These are phyloP conservation scores for Emmelina monodactyla DNA, from an alignment of 2,888 invertebrate genomes.

Conservation along the genomic window DNA sequence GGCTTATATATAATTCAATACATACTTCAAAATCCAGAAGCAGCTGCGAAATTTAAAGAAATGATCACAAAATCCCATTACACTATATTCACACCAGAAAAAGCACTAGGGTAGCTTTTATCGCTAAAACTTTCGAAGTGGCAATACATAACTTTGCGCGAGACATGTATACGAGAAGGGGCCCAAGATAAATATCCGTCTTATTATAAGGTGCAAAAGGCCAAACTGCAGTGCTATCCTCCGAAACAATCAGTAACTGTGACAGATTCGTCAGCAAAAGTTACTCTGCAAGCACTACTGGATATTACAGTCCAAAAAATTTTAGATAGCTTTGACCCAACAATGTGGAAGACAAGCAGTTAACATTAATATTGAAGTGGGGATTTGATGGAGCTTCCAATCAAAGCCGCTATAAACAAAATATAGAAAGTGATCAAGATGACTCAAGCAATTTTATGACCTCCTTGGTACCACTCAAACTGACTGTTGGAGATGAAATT, in stretches of 20 bases:
- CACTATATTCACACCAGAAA: conserved; percentile 12
- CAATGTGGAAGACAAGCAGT: conserved; percentile 5
- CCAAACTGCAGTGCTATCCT: conserved; percentile 9
- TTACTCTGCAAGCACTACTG: conserved; percentile 11
- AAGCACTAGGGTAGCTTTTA: conserved; percentile 13
- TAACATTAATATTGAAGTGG: conserved; percentile 10
- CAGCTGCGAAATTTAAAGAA: neutral
- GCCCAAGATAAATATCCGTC: conserved; percentile 7
- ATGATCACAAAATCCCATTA: conserved; percentile 7
- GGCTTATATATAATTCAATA: conserved; percentile 6
- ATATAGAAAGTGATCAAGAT: conserved; percentile 6
- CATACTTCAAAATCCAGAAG: conserved; percentile 6
- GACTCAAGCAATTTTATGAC: conserved; percentile 11
- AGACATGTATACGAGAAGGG: conserved; percentile 10
- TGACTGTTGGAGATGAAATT: conserved; percentile 4
- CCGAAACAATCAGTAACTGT: conserved; percentile 9
- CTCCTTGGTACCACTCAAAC: conserved; percentile 9
- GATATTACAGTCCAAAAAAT: conserved; percentile 9
- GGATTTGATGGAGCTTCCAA: conserved; percentile 12
- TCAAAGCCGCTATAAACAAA: conserved; percentile 11
- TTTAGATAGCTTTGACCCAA: conserved; percentile 5
- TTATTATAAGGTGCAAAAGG: conserved; percentile 9
- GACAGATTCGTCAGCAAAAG: conserved; percentile 13
- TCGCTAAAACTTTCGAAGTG: conserved; percentile 11
- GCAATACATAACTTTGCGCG: conserved; percentile 12